Conservation (phyloP, 1,140 invertebrate genomes). For the Lepidostoma basale region DNA sequence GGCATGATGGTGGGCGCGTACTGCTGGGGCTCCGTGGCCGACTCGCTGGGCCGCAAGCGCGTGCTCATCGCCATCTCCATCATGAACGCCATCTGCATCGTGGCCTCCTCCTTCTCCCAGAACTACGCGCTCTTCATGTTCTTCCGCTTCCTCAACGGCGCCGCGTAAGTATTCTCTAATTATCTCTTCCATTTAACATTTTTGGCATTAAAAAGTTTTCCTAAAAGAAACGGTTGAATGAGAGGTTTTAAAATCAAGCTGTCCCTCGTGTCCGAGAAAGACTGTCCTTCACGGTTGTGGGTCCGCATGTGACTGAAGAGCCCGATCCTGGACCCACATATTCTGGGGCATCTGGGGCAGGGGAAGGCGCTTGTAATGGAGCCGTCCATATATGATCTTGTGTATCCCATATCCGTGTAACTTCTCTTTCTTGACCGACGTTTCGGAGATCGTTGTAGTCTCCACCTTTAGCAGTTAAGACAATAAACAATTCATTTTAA, state of each 20-base stretch:
- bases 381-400: too few species aligned
- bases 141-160: slow-evolving; percentile 87
- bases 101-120: slow-evolving; percentile 86
- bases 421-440: too few species aligned
- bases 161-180: slow-evolving; percentile 76
- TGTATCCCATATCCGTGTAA: too few species aligned
- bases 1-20: slow-evolving; percentile 95
- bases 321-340: too few species aligned
- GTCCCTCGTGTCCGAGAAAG: too few species aligned
- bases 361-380: too few species aligned
- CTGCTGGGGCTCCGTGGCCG: slow-evolving; percentile 88
- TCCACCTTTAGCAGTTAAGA: too few species aligned
- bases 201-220: neutral
- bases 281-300: too few species aligned
- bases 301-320: too few species aligned
- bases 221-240: neutral
- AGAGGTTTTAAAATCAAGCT: neutral
- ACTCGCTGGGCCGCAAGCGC: slow-evolving; percentile 82
- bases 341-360: too few species aligned
- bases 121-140: slow-evolving; percentile 86
- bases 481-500: too few species aligned
- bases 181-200: neutral
- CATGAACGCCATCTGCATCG: slow-evolving; percentile 87
- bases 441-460: too few species aligned
- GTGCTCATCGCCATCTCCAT: slow-evolving; percentile 87